Evolutionary conservation across 2,888 invertebrate species (phyloP), one percentile per base, ranked within the genome.

Genomic region (Dasypogon diadema): DNA sequence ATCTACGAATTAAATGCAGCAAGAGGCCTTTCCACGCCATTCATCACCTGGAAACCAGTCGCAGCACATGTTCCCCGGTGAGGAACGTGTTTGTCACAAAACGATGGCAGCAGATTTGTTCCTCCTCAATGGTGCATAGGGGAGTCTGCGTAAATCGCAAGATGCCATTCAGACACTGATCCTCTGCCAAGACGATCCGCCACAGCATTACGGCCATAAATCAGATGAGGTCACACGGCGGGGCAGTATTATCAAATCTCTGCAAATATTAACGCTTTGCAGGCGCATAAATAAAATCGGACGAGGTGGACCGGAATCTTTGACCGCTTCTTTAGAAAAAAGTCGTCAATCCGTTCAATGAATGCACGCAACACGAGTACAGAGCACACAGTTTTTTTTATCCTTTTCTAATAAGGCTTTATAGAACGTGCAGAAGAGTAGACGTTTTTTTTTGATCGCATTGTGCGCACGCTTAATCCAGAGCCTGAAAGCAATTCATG

Each of bases 181-280:
- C 60, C 60, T 34, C 37, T 10, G 16, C 60, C 16, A 60, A 30
- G 37, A 18, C 37, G 37, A 60, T 51, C 37, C n/a, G 60, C 21
- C 21, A 34, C 58, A 26, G 34, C 58, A 18, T 30, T 21, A 18
- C 60, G 4, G 18, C 60, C 18, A 60, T 60, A 60, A 60, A 60
- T 60, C 37, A 60, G 30, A 24, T 10, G 60, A 34, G 60, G 60
- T 60, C 60, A 60, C 37, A 18, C 60, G 37, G 37, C 58, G 58
- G 58, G 60, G 60, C 60, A 37, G 60, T 21, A 37, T 60, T 60
- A 60, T 60, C 60, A 60, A 60, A 60, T 60, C 60, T 60, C 60
- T 2, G 37, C 37, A 60, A 60, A 60, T 60, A 60, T 60, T 60
- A 60, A 60, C 60, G 37, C 37, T 60, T 42, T 37, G 26, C 60